Base-by-base conservation (phyloP, 2,888 invertebrate genomes). In the Melolontha melolontha region DNA sequence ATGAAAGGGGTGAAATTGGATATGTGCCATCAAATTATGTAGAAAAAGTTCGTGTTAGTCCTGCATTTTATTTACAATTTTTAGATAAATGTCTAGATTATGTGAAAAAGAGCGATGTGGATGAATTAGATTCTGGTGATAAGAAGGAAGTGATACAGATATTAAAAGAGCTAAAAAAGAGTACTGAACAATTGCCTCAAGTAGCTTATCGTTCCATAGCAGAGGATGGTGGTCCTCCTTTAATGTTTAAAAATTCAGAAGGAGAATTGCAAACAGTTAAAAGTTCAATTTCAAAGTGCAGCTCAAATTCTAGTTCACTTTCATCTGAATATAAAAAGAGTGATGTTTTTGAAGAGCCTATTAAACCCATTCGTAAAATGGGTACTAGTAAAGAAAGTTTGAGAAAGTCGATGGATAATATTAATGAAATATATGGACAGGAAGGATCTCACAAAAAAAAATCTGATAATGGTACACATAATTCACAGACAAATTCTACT, bases 1-100 rank as follows among this genome's bases (percentile, higher is more conserved):
- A 93, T 84, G 90, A 87, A 81, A 89, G 88, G 80, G 94, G 93
- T 75, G 91, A 92, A 82, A 88, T 93, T 74, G 94, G 94, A 62
- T 94, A 93, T 79, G 93, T 94, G 74, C 94, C 94, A 69, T 94
- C 93, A 59, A 94, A 94, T 87, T 94, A 94, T 84, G 93, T 94
- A 66, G 89, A 91, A 76, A 87, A 89, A 77, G 88, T 92, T 76
- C 91, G 92, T 86, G 94, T 93, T 80, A 84, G 79, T 74, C 90
- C 92, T 12, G 89, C 90, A 75, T 92, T 91, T 79, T 87, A 90
- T 79, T 84, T 92, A 50, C 87, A 89, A 71, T 94, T 92, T 79
- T 79, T 94, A 40, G 90, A 90, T 72, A 90, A 90, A 70, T 91
- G 91, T 73, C 87, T 93, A 74, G 87, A 85, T 78, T 76, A 78